phyloP scores from a whole-genome alignment of 1,140 invertebrate species.

The Drosophila parvula region DNA sequence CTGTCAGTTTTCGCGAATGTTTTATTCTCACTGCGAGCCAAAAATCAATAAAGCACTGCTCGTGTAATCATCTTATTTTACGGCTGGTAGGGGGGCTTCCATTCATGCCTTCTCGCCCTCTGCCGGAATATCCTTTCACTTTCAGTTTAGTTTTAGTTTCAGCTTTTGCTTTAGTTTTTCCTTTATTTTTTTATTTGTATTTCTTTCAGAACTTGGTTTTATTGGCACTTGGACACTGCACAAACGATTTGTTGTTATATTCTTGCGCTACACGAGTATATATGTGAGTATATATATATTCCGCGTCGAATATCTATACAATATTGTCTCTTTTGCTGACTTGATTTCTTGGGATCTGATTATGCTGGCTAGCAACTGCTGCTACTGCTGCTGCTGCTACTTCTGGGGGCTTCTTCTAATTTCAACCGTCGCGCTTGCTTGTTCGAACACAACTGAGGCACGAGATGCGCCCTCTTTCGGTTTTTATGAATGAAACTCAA shows the following conservation, averaged over 20 bases:
- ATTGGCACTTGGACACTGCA: conserved; percentile 34
- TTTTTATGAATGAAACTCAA: conserved; percentile 84
- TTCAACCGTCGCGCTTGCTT: conserved; percentile 84
- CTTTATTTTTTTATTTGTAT: neutral
- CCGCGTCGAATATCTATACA: conserved; percentile 22
- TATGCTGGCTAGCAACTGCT: conserved; percentile 30
- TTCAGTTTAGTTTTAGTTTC: conserved; percentile 32
- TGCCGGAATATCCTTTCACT: conserved; percentile 51
- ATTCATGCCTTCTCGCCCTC: conserved; percentile 43
- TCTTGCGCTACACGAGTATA: neutral
- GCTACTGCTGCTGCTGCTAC: conserved; percentile 29
- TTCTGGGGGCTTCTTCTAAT: conserved; percentile 25
- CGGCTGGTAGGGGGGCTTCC: conserved; percentile 26
- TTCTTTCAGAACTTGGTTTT: conserved; percentile 16
- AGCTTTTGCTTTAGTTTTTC: conserved; percentile 21
- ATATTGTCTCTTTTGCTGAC: conserved; percentile 24
- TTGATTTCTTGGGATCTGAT: conserved; percentile 35
- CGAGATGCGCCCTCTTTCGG: conserved; percentile 83
- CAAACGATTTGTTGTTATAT: conserved; percentile 29
- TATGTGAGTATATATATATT: neutral
- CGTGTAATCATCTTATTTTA: conserved; percentile 61
- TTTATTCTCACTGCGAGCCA: conserved; percentile 37
- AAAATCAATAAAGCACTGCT: conserved; percentile 65
- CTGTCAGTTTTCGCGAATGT: conserved; percentile 22
- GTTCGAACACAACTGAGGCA: conserved; percentile 84